A percentile compares a stretch with the other conserved stretches of the same genome.
phyloP scores from a whole-genome alignment of 2,888 invertebrate genomes.

The Helobdella robusta region DNA sequence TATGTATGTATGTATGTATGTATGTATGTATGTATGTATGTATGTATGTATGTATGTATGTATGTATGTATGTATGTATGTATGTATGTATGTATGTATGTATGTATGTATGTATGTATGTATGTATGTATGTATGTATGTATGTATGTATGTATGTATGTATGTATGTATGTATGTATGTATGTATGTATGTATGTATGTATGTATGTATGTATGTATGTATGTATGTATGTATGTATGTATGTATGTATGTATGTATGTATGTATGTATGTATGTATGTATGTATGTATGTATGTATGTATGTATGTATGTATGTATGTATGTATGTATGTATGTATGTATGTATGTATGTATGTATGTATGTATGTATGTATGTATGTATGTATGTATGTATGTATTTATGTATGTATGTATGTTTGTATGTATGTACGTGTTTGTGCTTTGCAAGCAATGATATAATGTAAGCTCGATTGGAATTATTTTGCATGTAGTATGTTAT shows the following conservation, averaged over 20 bases:
- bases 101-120: neutral
- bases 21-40: slow-evolving; percentile 1
- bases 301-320: neutral
- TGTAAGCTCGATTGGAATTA: too few relatives aligned
- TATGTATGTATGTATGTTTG: too few relatives aligned
- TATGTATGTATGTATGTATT: neutral
- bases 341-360: neutral
- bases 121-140: neutral
- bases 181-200: neutral
- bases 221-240: neutral
- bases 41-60: slow-evolving; percentile 1
- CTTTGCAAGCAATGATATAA: too few relatives aligned
- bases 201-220: neutral
- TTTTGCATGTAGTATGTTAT: too few relatives aligned
- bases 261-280: neutral
- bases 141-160: neutral
- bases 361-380: neutral
- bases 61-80: neutral
- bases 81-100: neutral
- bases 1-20: neutral
- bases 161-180: too few relatives aligned
- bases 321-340: too few relatives aligned
- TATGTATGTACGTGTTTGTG: neutral
- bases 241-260: too few relatives aligned
- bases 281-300: neutral